Base-by-base conservation (phyloP, 2,797 vertebrate genomes). In the Lycodopsis pacificus region DNA sequence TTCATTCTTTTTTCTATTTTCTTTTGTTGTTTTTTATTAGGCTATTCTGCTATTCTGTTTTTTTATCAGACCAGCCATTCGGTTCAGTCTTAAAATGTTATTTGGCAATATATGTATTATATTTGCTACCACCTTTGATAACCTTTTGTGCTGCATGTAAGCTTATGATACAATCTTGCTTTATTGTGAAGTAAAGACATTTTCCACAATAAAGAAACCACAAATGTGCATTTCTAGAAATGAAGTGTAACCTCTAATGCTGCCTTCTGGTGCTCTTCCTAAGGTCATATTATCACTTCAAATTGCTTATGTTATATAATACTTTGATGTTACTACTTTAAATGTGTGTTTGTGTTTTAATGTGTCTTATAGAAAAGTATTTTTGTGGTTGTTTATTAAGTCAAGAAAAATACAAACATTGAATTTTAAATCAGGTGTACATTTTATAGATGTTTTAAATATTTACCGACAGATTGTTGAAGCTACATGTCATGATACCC, bases 161-260 rank as follows among this genome's bases (percentile, higher is more conserved):
- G 25, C 30, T 44, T 15, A 46, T 44, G 11, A 56, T 53, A 5
- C 3, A 11, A 17, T 32, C 22, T n/a, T 76, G 30, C 30, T 63
- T 71, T 73, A 53, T 38, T 81, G 22, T 72, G 22, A 81, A 17
- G 30, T 54, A 54, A 79, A 72, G 3, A 32, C 10, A 46, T 70
- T 80, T 75, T 77, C 36, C 76, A 51, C 12, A 75, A 46, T 63
- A 48, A 74, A 65, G 10, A 73, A 65, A 51, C 20, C 48, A 67
- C 4, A 56, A 66, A 51, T 3, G 42, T 68, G 15, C 12, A 77
- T 65, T 25, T 54, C 22, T 20, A 30, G 17, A 30, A 59, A 44
- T 46, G 10, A 44, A 8, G 14, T 54, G 10, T 22, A 42, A 78
- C 22, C 13, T 58, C 3, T 54, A 59, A 57, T 77, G 70, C 65